Evolutionary conservation across 2,888 invertebrate species (phyloP).

Genomic region (Drosophila acutilabella): DNA sequence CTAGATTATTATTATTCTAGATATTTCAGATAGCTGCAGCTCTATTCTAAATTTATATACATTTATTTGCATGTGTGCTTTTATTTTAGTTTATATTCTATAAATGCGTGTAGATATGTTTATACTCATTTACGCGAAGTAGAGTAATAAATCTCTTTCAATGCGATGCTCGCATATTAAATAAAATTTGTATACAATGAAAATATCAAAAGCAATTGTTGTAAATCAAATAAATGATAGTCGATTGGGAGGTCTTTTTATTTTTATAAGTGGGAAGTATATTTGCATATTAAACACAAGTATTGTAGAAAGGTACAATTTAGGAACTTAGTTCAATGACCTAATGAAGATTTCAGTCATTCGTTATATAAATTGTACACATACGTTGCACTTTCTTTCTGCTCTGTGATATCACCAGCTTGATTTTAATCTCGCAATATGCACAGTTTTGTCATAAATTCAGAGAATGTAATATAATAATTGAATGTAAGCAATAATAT

Average conservation of each 20-base stretch:
- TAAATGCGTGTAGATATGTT: background rate
- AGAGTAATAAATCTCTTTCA: conserved; percentile 28
- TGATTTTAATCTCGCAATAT: background rate
- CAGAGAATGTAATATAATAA: conserved; percentile 40
- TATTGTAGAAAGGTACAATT: conserved; percentile 12
- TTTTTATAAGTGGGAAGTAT: conserved; percentile 9
- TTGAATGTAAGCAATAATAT: conserved; percentile 43
- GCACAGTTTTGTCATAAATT: conserved; percentile 17
- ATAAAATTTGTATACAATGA: conserved; percentile 16
- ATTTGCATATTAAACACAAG: conserved; percentile 33
- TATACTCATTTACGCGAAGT: background rate
- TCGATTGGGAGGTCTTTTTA: background rate
- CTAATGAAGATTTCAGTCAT: conserved; percentile 17
- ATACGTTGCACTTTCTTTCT: conserved; percentile 5
- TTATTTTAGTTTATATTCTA: background rate
- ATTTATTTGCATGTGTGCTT: no score
- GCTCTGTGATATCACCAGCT: background rate
- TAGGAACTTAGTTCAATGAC: conserved; percentile 32
- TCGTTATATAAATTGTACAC: conserved; percentile 21
- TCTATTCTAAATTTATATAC: no score
- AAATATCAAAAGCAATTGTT: conserved; percentile 63
- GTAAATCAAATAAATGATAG: conserved; percentile 67
- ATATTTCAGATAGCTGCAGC: no score
- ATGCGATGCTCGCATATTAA: conserved; percentile 15
- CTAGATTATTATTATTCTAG: background rate